These are phyloP conservation scores for Hirundichthys speculiger DNA, from an alignment of 2,113 vertebrate genomes.

Conservation along the genomic window DNA sequence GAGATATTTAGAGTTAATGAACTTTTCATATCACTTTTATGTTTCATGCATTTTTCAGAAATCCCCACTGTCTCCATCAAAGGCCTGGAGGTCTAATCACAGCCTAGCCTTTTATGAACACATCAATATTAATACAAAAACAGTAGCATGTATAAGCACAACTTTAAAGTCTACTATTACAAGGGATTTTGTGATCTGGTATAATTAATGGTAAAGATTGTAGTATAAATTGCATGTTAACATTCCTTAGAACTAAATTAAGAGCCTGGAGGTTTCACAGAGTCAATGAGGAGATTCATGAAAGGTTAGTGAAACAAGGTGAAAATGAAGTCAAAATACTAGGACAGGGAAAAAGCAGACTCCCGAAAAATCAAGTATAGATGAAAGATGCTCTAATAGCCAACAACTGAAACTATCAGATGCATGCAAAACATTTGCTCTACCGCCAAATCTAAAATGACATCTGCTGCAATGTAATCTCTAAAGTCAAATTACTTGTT, in stretches of 20 bases:
- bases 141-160: constrained; percentile 64
- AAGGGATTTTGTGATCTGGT: constrained; percentile 57
- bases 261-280: constrained; percentile 29
- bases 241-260: constrained; percentile 15
- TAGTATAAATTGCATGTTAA: constrained; percentile 61
- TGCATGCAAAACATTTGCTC: background rate
- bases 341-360: background rate
- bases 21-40: constrained; percentile 79
- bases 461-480: background rate
- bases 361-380: background rate
- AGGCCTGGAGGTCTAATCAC: constrained; percentile 65
- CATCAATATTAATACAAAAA: constrained; percentile 76
- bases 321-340: constrained; percentile 45
- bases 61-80: constrained; percentile 69
- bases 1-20: constrained; percentile 75
- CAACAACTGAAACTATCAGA: background rate
- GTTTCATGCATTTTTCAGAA: constrained; percentile 78
- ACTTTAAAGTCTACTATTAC: constrained; percentile 71
- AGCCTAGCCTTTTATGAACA: constrained; percentile 63
- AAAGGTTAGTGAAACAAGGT: constrained; percentile 1
- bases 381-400: background rate
- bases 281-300: constrained; percentile 14
- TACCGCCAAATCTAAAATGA: background rate
- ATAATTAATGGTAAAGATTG: constrained; percentile 64
- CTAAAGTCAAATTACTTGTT: background rate